Percentiles rank a stretch among this genome's conserved stretches.
Conservation (phyloP, 37 sponge, comb jelly and placozoan genomes). For the Bolinopsis microptera region DNA sequence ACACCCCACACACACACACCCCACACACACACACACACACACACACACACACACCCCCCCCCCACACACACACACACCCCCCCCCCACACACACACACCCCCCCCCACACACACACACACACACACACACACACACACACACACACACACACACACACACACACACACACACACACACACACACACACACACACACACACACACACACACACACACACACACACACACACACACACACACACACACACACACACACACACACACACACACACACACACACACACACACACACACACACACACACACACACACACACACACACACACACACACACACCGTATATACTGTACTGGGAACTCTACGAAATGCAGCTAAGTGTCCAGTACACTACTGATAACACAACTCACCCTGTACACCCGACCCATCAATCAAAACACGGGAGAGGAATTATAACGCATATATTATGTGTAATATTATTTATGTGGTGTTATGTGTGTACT, state of each 20-base stretch:
- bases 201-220: slow-evolving; percentile 60
- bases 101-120: slow-evolving; percentile 42
- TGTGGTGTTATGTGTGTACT: too few species aligned
- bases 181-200: slow-evolving; percentile 60
- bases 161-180: slow-evolving; percentile 60
- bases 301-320: slow-evolving; percentile 60
- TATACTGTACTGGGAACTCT: too few species aligned
- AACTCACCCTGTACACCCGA: too few species aligned
- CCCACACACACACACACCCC: too few species aligned
- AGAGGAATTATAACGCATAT: too few species aligned
- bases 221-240: slow-evolving; percentile 60
- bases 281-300: slow-evolving; percentile 60
- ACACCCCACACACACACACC: too few species aligned
- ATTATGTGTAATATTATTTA: too few species aligned
- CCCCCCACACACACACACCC: slow-evolving; percentile 53
- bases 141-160: slow-evolving; percentile 60
- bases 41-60: slow-evolving; percentile 60
- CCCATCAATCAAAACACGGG: too few species aligned
- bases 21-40: too few species aligned
- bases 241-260: slow-evolving; percentile 60
- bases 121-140: slow-evolving; percentile 60
- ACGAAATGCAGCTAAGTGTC: too few species aligned
- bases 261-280: slow-evolving; percentile 60
- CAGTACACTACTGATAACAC: too few species aligned
- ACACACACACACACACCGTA: slow-evolving; percentile 60